A percentile compares a stretch with the other conserved stretches of the same genome.
phyloP scores from a whole-genome alignment of 2,113 vertebrate genomes.

The Leptocoma aspasia region DNA sequence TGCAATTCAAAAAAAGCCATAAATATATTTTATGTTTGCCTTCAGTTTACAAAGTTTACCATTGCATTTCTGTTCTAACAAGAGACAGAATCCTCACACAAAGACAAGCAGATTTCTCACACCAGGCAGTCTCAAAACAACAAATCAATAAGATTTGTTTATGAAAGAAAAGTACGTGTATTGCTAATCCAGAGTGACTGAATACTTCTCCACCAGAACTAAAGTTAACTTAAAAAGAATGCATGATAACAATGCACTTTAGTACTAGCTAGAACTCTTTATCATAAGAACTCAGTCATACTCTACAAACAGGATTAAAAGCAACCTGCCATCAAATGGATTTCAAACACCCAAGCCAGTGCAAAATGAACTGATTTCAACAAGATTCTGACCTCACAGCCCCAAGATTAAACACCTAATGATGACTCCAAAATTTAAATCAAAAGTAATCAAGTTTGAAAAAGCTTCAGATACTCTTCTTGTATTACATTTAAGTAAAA shows the following conservation, averaged over 20 bases:
- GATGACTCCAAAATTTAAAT: neutral
- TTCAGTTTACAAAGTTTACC: neutral
- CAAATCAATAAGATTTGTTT: neutral
- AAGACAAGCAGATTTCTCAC: neutral
- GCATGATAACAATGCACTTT: neutral
- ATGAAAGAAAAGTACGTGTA: neutral
- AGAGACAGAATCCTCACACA: neutral
- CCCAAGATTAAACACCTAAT: neutral
- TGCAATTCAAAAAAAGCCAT: neutral
- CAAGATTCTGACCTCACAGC: neutral
- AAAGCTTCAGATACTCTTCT: neutral
- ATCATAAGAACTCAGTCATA: neutral
- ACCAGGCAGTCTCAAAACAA: neutral
- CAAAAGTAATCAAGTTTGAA: neutral
- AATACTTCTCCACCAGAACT: neutral
- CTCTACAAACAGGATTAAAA: neutral
- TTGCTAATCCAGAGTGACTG: neutral
- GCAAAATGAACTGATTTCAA: neutral
- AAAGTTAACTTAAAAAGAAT: neutral
- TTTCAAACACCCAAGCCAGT: neutral
- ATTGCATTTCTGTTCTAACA: neutral
- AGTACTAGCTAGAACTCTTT: neutral
- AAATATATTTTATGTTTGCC: neutral
- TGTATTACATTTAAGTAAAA: neutral
- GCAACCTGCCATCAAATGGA: neutral